phyloP scores from a whole-genome alignment of 53 echinoderm and acorn worm genomes.

The Crossaster papposus region DNA sequence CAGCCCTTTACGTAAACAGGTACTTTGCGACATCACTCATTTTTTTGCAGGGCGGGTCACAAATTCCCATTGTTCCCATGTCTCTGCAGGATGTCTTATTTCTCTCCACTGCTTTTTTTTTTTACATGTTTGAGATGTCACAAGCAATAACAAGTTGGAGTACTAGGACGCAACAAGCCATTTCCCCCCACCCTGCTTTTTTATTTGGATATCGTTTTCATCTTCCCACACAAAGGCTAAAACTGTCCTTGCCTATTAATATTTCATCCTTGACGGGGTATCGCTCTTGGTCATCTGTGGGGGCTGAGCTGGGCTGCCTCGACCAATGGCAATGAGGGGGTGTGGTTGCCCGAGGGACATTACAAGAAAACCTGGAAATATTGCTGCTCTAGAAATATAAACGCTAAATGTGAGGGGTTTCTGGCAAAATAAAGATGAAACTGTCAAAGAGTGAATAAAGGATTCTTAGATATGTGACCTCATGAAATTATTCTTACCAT shows the following conservation, averaged over 20 bases:
- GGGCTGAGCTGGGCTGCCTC: neutral
- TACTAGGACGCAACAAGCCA: neutral
- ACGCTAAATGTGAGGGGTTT: neutral
- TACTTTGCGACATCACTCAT: too few relatives aligned
- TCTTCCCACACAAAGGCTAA: neutral
- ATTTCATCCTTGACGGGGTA: conserved; percentile 30
- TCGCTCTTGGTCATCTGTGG: neutral
- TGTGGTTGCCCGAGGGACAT: neutral
- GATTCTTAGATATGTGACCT: too few relatives aligned
- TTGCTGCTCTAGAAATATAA: neutral
- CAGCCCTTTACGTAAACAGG: too few relatives aligned
- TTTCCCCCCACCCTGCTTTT: neutral
- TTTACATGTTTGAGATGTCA: neutral
- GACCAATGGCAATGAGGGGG: neutral
- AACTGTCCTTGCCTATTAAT: conserved; percentile 27
- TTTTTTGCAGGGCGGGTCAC: too few relatives aligned
- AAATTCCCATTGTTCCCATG: too few relatives aligned
- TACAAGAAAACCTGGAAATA: neutral
- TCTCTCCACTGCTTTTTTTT: neutral
- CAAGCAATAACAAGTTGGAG: neutral
- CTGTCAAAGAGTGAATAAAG: too few relatives aligned
- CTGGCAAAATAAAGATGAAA: too few relatives aligned
- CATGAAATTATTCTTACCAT: too few relatives aligned
- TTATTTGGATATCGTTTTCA: conserved; percentile 27
- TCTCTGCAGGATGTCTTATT: too few relatives aligned